Percentiles rank a stretch among this genome's conserved stretches.
These are phyloP conservation scores for Anguilla anguilla DNA, from an alignment of 2,797 vertebrate genomes.

Conservation along the genomic window DNA sequence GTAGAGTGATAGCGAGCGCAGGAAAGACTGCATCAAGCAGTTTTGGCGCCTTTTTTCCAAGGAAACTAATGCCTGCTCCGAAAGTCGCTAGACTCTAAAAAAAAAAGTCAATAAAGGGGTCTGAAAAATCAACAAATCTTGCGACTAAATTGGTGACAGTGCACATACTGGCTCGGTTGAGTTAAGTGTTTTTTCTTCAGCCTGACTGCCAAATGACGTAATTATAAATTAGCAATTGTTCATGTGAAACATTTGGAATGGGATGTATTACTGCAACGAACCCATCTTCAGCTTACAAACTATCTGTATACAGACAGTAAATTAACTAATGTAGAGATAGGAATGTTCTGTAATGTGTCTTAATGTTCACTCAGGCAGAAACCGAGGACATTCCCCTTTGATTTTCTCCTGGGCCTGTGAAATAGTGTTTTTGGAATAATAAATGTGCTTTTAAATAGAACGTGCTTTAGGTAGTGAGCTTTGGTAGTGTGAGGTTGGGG, in stretches of 20 bases:
- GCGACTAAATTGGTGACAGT: too few relatives aligned
- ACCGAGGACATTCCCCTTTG: not conserved
- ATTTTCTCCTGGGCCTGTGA: not conserved
- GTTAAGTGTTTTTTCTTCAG: too few relatives aligned
- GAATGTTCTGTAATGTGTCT: not conserved
- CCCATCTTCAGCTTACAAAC: not conserved
- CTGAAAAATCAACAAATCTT: too few relatives aligned
- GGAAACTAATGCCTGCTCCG: too few relatives aligned
- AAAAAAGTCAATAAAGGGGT: too few relatives aligned
- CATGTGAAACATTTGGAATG: not conserved
- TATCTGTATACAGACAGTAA: not conserved
- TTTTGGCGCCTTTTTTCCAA: too few relatives aligned
- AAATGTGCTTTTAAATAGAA: not conserved
- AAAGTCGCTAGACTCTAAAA: too few relatives aligned
- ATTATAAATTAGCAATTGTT: not conserved
- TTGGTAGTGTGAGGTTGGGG: not conserved
- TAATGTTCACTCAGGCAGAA: not conserved
- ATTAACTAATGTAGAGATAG: not conserved
- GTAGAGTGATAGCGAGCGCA: too few relatives aligned
- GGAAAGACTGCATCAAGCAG: too few relatives aligned
- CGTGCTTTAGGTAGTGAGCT: too few relatives aligned
- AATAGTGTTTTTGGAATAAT: not conserved
- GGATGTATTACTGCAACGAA: not conserved
- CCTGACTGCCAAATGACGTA: not conserved
- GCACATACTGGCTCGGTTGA: not conserved